These are phyloP conservation scores for Psammodynastes pulverulentus DNA, from an alignment of 2,113 vertebrate genomes.

Conservation along the genomic window DNA sequence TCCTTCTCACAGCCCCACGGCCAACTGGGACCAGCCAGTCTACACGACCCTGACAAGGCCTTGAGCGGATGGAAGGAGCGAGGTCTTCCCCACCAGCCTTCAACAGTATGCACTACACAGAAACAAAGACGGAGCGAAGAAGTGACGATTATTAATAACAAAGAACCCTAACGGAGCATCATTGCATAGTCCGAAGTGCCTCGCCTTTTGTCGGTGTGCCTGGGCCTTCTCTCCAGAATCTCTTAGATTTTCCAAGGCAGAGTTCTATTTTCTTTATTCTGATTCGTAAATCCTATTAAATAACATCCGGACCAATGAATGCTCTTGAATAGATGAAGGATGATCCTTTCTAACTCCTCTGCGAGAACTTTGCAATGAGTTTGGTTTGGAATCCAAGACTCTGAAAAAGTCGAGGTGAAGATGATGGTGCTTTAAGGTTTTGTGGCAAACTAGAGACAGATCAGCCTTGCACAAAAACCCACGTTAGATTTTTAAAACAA, in stretches of 20 bases:
- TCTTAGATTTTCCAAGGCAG: conserved; percentile 42
- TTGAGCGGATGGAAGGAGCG: conserved; percentile 52
- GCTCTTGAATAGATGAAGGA: conserved; percentile 63
- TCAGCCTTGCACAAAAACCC: conserved; percentile 61
- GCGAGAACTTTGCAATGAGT: conserved; percentile 68
- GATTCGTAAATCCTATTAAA: conserved; percentile 1
- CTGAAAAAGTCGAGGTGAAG: conserved; percentile 30
- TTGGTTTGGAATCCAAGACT: conserved; percentile 11
- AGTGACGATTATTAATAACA: not conserved
- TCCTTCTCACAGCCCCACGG: conserved; percentile 84
- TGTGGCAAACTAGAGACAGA: conserved; percentile 57
- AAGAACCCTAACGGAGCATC: conserved; percentile 28
- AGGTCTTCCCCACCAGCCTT: conserved; percentile 54
- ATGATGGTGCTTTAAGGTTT: conserved; percentile 44
- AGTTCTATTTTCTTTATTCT: conserved; percentile 44
- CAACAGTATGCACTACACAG: conserved; percentile 55
- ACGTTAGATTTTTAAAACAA: conserved; percentile 40
- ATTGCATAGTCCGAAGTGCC: conserved; percentile 78
- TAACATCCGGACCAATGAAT: conserved; percentile 9
- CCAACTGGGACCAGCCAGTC: conserved; percentile 95
- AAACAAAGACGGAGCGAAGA: conserved; percentile 65
- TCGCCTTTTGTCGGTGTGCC: conserved; percentile 68
- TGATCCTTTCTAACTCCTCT: conserved; percentile 68
- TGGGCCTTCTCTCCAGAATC: conserved; percentile 30
- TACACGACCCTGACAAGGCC: conserved; percentile 94